Evolutionary conservation across 2,888 invertebrate species (phyloP).

Genomic region (Ommatoiulus sabulosus): DNA sequence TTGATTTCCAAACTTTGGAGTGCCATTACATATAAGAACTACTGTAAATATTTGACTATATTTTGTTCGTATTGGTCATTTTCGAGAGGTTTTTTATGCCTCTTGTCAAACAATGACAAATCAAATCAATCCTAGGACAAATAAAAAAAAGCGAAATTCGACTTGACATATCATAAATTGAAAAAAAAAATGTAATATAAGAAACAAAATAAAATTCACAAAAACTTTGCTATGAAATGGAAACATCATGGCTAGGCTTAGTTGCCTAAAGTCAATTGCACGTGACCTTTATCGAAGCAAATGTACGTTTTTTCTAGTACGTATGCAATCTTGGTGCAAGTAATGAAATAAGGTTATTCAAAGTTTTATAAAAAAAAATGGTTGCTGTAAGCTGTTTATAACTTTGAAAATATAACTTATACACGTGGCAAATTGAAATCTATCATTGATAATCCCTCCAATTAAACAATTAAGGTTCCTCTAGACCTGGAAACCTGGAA

Average conservation of each 20-base stretch:
- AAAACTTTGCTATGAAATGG: neutral
- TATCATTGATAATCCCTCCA: no score
- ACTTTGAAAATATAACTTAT: no score
- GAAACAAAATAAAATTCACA: neutral
- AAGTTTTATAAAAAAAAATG: no score
- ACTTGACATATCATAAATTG: conserved; percentile 12
- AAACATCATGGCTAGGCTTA: conserved; percentile 34
- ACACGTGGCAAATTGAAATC: no score
- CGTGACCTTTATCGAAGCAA: conserved; percentile 34
- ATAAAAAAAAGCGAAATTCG: neutral
- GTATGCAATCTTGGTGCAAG: neutral
- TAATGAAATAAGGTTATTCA: neutral
- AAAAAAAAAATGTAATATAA: neutral
- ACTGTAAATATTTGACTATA: neutral
- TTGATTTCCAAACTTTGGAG: neutral
- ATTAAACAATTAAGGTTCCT: no score
- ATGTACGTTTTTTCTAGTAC: neutral
- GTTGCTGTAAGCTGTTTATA: no score
- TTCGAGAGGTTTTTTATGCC: conserved; percentile 76
- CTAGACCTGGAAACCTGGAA: no score
- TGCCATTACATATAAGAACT: neutral
- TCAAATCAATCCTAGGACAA: neutral
- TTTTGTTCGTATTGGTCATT: neutral
- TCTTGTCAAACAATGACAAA: neutral
- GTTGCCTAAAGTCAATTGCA: neutral